Percentiles rank a stretch among this genome's conserved stretches.
phyloP scores from a whole-genome alignment of 2,113 vertebrate genomes.

The Lophotis ruficrista region DNA sequence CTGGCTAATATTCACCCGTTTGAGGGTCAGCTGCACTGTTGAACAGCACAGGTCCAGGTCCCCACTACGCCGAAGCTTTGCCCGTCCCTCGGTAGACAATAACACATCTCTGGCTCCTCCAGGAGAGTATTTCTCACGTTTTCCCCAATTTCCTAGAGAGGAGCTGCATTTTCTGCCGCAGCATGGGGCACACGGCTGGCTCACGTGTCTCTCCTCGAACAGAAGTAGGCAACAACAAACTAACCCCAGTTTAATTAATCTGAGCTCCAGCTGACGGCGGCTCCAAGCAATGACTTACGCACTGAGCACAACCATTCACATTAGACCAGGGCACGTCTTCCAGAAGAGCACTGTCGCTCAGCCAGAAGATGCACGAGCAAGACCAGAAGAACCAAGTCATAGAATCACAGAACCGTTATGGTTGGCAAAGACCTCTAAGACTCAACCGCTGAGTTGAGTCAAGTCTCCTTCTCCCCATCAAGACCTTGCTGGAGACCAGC shows the following conservation, averaged over 20 bases:
- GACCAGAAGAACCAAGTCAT: not conserved
- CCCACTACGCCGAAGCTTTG: not conserved
- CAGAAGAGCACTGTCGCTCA: not conserved
- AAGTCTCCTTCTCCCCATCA: not conserved
- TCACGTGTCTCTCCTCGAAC: fast-evolving
- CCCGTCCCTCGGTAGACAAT: fast-evolving
- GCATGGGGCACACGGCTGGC: fast-evolving
- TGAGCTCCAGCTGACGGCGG: fast-evolving
- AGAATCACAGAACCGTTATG: too few relatives aligned
- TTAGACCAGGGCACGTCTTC: not conserved
- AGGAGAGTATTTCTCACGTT: not conserved
- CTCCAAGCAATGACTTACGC: fast-evolving
- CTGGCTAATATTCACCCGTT: not conserved
- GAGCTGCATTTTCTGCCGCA: not conserved
- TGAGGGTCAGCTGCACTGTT: not conserved
- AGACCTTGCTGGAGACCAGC: not conserved
- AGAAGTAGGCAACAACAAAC: not conserved
- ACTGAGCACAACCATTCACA: not conserved
- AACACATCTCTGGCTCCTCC: not conserved
- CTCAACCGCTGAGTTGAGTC: too few relatives aligned
- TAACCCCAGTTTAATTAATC: not conserved
- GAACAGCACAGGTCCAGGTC: too few relatives aligned
- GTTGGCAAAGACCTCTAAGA: too few relatives aligned
- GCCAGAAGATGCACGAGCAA: not conserved
- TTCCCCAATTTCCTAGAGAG: not conserved